Percentiles rank a stretch among this genome's conserved stretches.
Conservation (phyloP, 2,888 invertebrate species). For the Cephus pygmeus region DNA sequence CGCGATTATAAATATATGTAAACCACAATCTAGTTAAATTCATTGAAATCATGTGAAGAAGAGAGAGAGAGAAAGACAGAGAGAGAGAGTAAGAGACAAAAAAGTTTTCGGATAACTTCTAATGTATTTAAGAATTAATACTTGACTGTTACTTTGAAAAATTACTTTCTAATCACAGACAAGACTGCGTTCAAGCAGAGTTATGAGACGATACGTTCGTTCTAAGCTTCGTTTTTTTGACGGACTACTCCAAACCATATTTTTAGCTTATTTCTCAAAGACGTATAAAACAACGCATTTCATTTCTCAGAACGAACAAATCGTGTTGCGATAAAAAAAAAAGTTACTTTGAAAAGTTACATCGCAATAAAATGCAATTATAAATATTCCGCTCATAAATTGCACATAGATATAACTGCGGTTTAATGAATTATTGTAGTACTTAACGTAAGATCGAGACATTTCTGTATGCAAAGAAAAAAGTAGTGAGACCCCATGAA, state of each 20-base stretch:
- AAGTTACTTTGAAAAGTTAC: not conserved
- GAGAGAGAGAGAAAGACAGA: not conserved
- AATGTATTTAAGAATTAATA: not conserved
- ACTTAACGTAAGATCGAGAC: not conserved
- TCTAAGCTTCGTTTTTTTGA: not conserved
- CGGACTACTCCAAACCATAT: not conserved
- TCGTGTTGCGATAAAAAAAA: not conserved
- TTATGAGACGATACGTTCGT: not conserved
- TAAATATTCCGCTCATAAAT: not conserved
- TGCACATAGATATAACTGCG: not conserved
- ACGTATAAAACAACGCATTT: not conserved
- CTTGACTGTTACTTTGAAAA: not conserved
- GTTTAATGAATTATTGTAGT: not conserved
- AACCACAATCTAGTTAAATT: not conserved
- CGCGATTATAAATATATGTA: slow-evolving; percentile 25
- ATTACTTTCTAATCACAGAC: not conserved
- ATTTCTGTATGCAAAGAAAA: not conserved
- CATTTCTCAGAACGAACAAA: not conserved
- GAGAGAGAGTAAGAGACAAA: not conserved
- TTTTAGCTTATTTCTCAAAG: not conserved
- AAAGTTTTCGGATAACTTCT: not conserved
- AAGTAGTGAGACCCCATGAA: not conserved
- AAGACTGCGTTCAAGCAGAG: not conserved
- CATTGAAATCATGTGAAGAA: not conserved
- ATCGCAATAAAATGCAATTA: not conserved